Percentiles rank a stretch among this genome's conserved stretches.
Conservation (phyloP, 2,888 invertebrate species). For the Dendrolimus pini region DNA sequence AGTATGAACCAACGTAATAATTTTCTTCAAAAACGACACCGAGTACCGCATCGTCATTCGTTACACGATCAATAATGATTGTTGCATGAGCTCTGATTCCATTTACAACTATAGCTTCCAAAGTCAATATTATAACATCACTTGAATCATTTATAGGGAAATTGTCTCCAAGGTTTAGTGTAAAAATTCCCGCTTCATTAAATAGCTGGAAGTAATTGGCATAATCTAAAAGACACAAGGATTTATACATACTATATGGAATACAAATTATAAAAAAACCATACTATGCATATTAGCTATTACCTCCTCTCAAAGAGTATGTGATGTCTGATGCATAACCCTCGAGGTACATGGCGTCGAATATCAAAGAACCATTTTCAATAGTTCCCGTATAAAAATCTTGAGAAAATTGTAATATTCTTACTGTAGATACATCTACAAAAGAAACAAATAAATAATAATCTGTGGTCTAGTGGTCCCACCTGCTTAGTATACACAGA, state of each 20-base stretch:
- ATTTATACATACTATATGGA: not conserved
- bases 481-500: too few species aligned
- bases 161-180: not conserved
- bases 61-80: conserved; percentile 6
- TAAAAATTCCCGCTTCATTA: not conserved
- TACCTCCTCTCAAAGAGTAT: not conserved
- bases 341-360: not conserved
- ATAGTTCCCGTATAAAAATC: conserved; percentile 1
- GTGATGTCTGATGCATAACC: not conserved
- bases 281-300: too few species aligned
- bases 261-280: too few species aligned
- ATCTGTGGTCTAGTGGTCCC: too few species aligned
- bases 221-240: not conserved
- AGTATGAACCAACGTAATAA: conserved; percentile 19
- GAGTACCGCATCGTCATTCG: conserved; percentile 9
- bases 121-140: not conserved
- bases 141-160: not conserved
- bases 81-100: conserved; percentile 4
- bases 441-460: not conserved
- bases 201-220: not conserved
- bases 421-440: not conserved
- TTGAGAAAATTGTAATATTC: not conserved
- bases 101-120: not conserved
- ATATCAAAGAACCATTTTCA: not conserved
- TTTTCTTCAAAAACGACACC: conserved; percentile 20